A percentile compares a stretch with the other conserved stretches of the same genome.
phyloP scores from a whole-genome alignment of 2,888 invertebrate genomes.

The Caradrina kadenii region DNA sequence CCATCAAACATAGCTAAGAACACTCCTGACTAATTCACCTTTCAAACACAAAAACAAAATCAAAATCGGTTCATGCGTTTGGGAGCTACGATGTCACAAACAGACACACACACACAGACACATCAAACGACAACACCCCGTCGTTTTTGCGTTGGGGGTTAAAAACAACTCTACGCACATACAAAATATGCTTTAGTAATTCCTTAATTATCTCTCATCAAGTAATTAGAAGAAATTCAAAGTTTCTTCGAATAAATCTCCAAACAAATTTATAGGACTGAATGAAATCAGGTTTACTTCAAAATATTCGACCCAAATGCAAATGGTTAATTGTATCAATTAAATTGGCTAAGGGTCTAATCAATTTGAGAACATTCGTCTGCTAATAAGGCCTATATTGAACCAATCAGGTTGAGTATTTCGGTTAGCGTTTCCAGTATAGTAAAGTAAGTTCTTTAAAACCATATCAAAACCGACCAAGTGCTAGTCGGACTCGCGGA shows the following conservation, averaged over 20 bases:
- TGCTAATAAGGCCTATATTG: neutral
- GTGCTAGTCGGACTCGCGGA: no score
- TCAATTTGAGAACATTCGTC: constrained; percentile 35
- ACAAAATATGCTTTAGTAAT: neutral
- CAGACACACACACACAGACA: no score
- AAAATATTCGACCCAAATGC: constrained; percentile 29
- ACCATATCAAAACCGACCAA: no score
- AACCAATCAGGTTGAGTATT: neutral
- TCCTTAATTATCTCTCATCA: neutral
- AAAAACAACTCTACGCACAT: neutral
- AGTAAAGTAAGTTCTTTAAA: no score
- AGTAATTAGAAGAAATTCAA: neutral
- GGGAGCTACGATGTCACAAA: no score
- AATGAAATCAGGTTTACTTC: constrained; percentile 31
- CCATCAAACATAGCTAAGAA: no score
- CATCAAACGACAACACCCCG: no score
- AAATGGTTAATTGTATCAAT: constrained; percentile 50
- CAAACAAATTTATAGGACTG: constrained; percentile 32
- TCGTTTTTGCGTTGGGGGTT: no score
- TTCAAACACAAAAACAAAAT: no score
- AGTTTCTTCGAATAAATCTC: constrained; percentile 12
- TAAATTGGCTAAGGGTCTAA: constrained; percentile 25
- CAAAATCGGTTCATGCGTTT: no score
- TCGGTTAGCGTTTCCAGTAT: no score
- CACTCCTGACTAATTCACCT: no score